phyloP scores from a whole-genome alignment of 1,140 invertebrate species.

The Aphaenogaster rudis region DNA sequence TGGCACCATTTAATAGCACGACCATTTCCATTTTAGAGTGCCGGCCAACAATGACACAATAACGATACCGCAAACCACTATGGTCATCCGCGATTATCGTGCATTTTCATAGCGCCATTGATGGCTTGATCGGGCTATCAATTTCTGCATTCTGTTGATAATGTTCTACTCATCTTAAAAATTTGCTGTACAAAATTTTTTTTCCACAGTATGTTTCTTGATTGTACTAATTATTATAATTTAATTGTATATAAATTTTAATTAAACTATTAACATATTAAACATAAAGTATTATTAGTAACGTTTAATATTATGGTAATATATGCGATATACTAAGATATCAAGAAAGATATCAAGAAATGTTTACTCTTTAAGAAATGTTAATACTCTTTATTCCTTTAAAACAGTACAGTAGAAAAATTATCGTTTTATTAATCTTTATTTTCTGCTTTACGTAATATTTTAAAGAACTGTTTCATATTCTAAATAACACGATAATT shows the following conservation, averaged over 20 bases:
- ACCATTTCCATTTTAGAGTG: constrained; percentile 71
- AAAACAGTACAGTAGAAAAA: not conserved
- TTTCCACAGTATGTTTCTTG: not conserved
- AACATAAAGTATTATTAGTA: not conserved
- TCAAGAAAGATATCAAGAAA: not conserved
- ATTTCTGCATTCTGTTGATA: constrained; percentile 22
- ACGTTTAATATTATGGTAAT: not conserved
- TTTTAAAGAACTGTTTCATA: not conserved
- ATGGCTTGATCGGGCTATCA: constrained; percentile 16
- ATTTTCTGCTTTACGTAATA: not conserved
- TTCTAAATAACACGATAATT: not conserved
- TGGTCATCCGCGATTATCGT: constrained; percentile 38
- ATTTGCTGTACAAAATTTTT: not conserved
- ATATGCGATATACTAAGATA: not conserved
- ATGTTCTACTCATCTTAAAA: not conserved
- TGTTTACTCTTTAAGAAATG: not conserved
- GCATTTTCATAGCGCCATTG: constrained; percentile 51
- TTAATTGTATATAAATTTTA: not conserved
- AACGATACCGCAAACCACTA: constrained; percentile 62
- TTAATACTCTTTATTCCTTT: not conserved
- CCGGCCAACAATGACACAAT: constrained; percentile 72
- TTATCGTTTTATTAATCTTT: not conserved
- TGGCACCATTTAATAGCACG: constrained; percentile 70
- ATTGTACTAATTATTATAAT: not conserved
- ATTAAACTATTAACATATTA: not conserved